Evolutionary conservation across 2,797 vertebrate genomes (phyloP).

Genomic region (Macropus fuliginosus): DNA sequence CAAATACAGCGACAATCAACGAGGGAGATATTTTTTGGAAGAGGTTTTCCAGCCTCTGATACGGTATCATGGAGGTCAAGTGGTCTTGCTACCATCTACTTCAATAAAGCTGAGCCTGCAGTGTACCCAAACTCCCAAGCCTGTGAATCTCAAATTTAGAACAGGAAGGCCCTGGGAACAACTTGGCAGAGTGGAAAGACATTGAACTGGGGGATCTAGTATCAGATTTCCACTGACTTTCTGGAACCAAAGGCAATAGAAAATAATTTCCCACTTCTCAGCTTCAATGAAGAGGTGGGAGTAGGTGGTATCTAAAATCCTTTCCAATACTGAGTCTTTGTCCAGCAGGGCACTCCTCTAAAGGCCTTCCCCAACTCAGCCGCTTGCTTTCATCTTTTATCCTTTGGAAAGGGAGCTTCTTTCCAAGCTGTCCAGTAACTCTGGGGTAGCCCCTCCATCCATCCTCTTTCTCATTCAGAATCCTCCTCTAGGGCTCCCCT

Average conservation of each 20-base stretch:
- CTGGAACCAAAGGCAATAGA: background rate
- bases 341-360: background rate
- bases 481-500: slow-evolving; percentile 18
- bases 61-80: background rate
- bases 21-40: background rate
- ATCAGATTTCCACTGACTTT: background rate
- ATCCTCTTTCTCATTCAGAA: slow-evolving; percentile 55
- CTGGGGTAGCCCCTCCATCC: background rate
- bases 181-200: background rate
- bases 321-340: background rate
- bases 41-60: background rate
- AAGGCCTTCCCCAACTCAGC: background rate
- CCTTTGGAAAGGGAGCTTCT: background rate
- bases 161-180: background rate
- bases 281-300: background rate
- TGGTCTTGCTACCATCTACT: background rate
- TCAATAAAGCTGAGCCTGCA: background rate
- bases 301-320: background rate
- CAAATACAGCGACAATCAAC: background rate
- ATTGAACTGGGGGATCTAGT: background rate
- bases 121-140: background rate
- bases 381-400: background rate
- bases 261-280: background rate
- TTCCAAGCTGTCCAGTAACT: slow-evolving; percentile 10
- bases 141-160: background rate